These are phyloP conservation scores for Steatornis caripensis DNA, from an alignment of 2,113 vertebrate genomes.

Conservation along the genomic window DNA sequence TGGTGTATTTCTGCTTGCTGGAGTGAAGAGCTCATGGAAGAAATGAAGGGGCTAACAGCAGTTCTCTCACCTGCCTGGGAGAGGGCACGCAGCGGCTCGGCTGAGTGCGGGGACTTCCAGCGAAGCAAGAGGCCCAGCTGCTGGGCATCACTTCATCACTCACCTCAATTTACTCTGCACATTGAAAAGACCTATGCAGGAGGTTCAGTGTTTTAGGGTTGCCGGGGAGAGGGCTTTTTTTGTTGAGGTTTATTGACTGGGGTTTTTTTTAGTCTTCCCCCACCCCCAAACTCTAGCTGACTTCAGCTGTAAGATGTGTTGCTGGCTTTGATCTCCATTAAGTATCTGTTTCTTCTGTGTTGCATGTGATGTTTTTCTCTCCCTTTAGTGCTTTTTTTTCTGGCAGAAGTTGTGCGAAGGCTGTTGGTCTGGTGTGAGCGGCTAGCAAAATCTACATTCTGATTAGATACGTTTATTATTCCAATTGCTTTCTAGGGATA, in stretches of 20 bases:
- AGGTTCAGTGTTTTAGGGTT: not conserved
- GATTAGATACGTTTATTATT: not conserved
- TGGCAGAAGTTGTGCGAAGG: accelerated
- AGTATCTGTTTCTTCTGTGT: not conserved
- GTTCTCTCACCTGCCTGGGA: too few relatives aligned
- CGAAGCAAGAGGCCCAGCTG: not conserved
- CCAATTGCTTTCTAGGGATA: not conserved
- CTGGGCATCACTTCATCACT: not conserved
- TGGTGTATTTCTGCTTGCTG: not conserved
- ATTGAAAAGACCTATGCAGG: not conserved
- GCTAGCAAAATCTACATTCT: not conserved
- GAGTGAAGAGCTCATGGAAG: not conserved
- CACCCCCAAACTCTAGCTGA: not conserved
- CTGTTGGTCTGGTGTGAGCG: not conserved
- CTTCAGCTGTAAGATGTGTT: not conserved
- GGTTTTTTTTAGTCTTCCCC: not conserved
- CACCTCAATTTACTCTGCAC: not conserved
- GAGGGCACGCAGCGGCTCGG: not conserved
- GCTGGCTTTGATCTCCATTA: not conserved
- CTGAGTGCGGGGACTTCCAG: not conserved
- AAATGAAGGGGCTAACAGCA: not conserved
- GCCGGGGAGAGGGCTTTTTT: accelerated
- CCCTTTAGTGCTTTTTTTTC: not conserved
- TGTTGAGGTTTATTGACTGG: too few relatives aligned
- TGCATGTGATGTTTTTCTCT: not conserved